Conservation (phyloP, 35 echinoderm and acorn worm species). For the Amphiura filiformis region DNA sequence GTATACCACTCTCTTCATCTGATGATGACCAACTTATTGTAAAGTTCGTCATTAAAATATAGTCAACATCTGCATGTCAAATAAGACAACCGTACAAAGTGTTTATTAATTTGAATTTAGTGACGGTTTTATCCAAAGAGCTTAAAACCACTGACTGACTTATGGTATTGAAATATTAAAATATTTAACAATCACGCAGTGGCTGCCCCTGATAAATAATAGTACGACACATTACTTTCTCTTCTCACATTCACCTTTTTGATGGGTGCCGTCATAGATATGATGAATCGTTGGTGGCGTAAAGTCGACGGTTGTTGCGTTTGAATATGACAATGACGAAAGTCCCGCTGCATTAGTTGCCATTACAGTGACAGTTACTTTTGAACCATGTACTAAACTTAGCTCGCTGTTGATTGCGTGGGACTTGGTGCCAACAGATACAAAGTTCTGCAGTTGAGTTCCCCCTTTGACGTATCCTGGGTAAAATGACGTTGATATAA, state of each 20-base stretch:
- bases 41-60: neutral
- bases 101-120: no score
- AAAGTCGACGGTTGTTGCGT: neutral
- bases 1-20: neutral
- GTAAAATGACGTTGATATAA: no score
- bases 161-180: no score
- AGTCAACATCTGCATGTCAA: neutral
- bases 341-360: conserved; percentile 30
- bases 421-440: conserved; percentile 27
- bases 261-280: conserved; percentile 7
- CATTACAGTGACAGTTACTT: conserved; percentile 30
- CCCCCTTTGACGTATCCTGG: conserved; percentile 34
- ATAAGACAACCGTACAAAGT: no score
- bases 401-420: conserved; percentile 13
- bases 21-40: neutral
- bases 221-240: no score
- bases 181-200: no score
- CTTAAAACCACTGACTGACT: no score
- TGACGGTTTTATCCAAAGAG: no score
- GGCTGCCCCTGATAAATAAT: no score
- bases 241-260: neutral
- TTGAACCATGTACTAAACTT: conserved; percentile 16
- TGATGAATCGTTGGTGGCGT: neutral
- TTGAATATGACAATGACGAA: neutral
- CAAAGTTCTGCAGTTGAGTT: conserved; percentile 39